phyloP scores from a whole-genome alignment of 2,797 vertebrate species.

The Syngnathus acus region DNA sequence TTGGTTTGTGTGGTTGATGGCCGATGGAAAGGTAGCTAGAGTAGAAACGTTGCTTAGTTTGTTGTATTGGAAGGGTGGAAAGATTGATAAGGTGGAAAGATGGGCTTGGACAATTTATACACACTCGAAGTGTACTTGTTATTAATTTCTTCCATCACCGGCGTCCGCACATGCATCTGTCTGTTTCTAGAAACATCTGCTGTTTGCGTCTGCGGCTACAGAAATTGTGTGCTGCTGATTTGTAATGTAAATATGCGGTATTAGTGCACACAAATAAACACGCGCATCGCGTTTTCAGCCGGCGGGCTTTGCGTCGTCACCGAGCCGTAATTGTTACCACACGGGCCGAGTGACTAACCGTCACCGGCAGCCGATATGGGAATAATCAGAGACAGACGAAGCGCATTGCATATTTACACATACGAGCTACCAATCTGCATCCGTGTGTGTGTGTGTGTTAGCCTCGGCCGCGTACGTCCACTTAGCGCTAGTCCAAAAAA shows the following conservation, averaged over 20 bases:
- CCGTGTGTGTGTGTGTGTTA: not conserved
- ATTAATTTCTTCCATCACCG: conserved; percentile 11
- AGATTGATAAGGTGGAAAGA: not conserved
- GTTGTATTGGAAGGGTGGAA: not conserved
- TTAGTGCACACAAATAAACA: conserved; percentile 27
- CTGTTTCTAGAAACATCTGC: conserved; percentile 38
- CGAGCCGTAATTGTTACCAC: conserved; percentile 58
- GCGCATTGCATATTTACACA: not conserved
- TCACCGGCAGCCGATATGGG: conserved; percentile 36
- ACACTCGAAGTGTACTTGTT: not conserved
- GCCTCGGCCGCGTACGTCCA: not conserved
- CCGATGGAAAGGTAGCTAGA: no score
- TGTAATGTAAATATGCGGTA: conserved; percentile 69
- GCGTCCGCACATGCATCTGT: conserved; percentile 22
- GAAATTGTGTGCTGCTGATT: conserved; percentile 63
- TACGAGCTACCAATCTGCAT: not conserved
- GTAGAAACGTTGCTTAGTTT: no score
- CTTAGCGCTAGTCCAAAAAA: not conserved
- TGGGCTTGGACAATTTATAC: not conserved
- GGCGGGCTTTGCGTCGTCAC: conserved; percentile 38
- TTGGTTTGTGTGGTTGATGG: no score
- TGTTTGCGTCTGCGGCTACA: conserved; percentile 53
- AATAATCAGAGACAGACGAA: conserved; percentile 4
- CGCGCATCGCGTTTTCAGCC: conserved; percentile 32
- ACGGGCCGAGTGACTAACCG: conserved; percentile 54